phyloP scores from a whole-genome alignment of 2,113 vertebrate species.

The Arothron firmamentum region DNA sequence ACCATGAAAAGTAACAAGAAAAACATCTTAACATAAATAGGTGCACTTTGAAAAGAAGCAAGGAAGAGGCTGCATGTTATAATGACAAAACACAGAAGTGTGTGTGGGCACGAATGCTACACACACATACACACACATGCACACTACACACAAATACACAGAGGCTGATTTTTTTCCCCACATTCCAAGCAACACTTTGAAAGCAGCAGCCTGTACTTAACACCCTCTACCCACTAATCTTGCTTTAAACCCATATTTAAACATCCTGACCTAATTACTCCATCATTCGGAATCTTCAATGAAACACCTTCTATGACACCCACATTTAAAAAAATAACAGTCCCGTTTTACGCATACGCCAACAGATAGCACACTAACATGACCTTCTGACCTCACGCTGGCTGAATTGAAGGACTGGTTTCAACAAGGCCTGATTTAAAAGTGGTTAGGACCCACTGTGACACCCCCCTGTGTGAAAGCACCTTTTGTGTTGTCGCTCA shows the following conservation, averaged over 20 bases:
- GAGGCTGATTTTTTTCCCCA: constrained; percentile 23
- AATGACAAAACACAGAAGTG: not conserved
- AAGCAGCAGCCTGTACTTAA: constrained; percentile 23
- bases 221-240: constrained; percentile 9
- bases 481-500: constrained; percentile 10
- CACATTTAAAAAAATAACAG: constrained; percentile 13
- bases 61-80: not conserved
- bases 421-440: constrained; percentile 41
- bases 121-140: too few species aligned
- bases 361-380: constrained; percentile 32
- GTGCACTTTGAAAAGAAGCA: not conserved
- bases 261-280: constrained; percentile 23
- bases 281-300: not conserved
- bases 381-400: constrained; percentile 39
- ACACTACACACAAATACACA: not conserved
- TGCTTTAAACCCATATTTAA: constrained; percentile 11
- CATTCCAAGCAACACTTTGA: constrained; percentile 13
- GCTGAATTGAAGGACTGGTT: constrained; percentile 40
- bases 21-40: not conserved
- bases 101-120: too few species aligned
- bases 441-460: constrained; percentile 34
- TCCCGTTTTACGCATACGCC: constrained; percentile 29
- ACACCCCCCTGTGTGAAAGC: constrained; percentile 29
- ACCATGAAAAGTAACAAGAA: not conserved
- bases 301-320: constrained; percentile 3